Base-by-base conservation (phyloP, 2,888 invertebrate genomes). In the Meiosimyza platycephala region DNA sequence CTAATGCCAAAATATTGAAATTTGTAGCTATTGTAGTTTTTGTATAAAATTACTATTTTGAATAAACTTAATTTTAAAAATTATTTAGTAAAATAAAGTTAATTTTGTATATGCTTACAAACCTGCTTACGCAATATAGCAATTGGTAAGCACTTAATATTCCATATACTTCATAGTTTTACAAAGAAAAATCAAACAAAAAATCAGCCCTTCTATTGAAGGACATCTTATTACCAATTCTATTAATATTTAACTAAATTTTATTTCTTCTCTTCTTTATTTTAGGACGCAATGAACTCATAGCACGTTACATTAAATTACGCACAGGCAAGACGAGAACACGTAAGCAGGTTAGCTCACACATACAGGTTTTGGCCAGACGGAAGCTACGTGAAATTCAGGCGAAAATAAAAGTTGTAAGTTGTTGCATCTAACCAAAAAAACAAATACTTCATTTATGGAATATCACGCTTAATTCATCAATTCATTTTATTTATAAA, bases 281-380 rank as follows among this genome's bases (percentile, higher is more conserved):
- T 93, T 71, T 92, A 99, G 99, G 99, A 87, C 94, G 99, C 83
- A 99, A 99, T 90, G 99, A 99, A 92, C 90, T 99, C 88, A 99
- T 99, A 90, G 99, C 99, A 82, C 93, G 99, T 86, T 99, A 99
- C 90, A 99, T 99, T 88, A 99, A 99, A 91, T 90, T 99, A 86
- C 92, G 99, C 84, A 99, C 99, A 81, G 99, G 99, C 79, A 99
- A 99, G 89, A 99, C 99, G 89, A 93, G 99, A 88, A 99, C 99
- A 88, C 91, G 99, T 87, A 99, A 99, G 90, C 99, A 99, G 90
- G 99, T 99, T 85, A 99, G 99, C 84, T 99, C 98, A 84, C 99
- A 99, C 89, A 99, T 99, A 89, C 99, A 99, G 90, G 99, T 99
- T 86, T 92, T 99, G 87, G 99, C 99, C 81, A 92, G 99, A 88